A percentile compares a stretch with the other conserved stretches of the same genome.
Conservation (phyloP, 2,113 vertebrate genomes). For the Forbesichthys papilliferus region DNA sequence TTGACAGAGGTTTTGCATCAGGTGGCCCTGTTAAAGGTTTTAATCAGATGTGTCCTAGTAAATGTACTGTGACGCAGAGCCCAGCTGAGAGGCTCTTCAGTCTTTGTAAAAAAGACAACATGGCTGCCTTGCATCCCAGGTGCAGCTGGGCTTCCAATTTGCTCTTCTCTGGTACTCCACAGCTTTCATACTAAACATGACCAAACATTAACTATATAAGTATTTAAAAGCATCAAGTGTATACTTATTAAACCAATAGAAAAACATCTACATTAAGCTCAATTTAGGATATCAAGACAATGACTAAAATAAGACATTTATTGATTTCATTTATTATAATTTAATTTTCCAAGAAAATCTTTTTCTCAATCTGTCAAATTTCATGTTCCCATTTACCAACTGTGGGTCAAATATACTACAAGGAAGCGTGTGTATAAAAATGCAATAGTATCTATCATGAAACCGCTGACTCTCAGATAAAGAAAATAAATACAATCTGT, state of each 20-base stretch:
- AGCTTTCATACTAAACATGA: background rate
- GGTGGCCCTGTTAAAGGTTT: background rate
- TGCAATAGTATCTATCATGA: too few species aligned
- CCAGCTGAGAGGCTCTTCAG: background rate
- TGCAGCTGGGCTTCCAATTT: background rate
- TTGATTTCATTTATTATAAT: too few species aligned
- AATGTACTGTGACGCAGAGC: background rate
- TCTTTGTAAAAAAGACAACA: background rate
- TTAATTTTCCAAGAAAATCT: too few species aligned
- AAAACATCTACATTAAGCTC: background rate
- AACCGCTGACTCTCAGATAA: too few species aligned
- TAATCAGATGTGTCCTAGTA: background rate
- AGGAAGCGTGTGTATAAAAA: too few species aligned
- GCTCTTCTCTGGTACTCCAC: background rate
- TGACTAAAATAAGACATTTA: background rate
- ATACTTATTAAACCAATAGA: slow-evolving; percentile 7
- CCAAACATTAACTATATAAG: background rate
- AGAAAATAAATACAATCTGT: too few species aligned
- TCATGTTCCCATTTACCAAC: too few species aligned
- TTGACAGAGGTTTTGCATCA: background rate
- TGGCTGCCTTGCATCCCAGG: background rate
- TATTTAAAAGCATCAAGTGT: slow-evolving; percentile 5
- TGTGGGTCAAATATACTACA: too few species aligned
- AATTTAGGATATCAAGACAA: slow-evolving; percentile 6
- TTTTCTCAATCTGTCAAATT: too few species aligned